Percentiles rank a stretch among this genome's conserved stretches.
These are phyloP conservation scores for Pantherophis guttatus DNA, from an alignment of 2,113 vertebrate species.

Conservation along the genomic window DNA sequence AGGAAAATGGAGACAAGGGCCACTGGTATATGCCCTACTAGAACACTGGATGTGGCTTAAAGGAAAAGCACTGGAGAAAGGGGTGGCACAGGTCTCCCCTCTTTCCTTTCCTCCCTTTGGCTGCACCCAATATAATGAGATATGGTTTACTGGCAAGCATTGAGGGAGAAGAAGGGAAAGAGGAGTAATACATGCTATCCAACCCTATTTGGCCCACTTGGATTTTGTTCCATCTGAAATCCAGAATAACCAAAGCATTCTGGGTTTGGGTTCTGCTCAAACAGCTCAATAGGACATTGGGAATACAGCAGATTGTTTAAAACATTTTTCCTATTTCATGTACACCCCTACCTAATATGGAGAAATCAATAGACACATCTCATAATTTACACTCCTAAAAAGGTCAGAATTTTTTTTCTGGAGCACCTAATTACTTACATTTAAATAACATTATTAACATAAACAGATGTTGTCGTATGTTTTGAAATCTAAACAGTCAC, in stretches of 20 bases:
- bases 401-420: slow-evolving; percentile 26
- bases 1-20: not conserved
- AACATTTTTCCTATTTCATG: not conserved
- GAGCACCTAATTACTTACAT: not conserved
- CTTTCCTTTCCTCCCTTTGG: not conserved
- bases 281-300: not conserved
- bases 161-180: not conserved
- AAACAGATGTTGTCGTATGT: not conserved
- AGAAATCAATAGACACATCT: not conserved
- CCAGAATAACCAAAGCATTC: not conserved
- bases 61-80: not conserved
- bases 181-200: not conserved
- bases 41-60: not conserved
- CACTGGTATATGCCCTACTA: not conserved
- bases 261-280: not conserved
- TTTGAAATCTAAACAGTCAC: slow-evolving; percentile 21
- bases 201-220: not conserved
- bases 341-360: not conserved
- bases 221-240: slow-evolving; percentile 22
- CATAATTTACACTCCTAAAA: not conserved
- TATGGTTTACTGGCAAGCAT: not conserved
- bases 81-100: not conserved
- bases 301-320: not conserved
- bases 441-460: slow-evolving; percentile 5
- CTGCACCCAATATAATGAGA: not conserved